Percentiles rank a stretch among this genome's conserved stretches.
These are phyloP conservation scores for Exaiptasia diaphana DNA, from an alignment of 64 coral and sea anemone species.

Conservation along the genomic window DNA sequence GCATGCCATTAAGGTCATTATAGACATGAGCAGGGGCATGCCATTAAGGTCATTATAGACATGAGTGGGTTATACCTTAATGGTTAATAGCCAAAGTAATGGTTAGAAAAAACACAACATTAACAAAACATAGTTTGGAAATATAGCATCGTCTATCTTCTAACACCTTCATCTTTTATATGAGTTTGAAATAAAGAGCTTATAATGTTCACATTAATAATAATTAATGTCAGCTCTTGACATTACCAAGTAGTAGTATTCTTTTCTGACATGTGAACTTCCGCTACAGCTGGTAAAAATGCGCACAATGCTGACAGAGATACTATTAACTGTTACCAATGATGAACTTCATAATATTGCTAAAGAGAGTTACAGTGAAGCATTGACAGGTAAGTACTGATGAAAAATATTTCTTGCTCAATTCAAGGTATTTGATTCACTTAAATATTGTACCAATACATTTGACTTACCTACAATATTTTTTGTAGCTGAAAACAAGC, in stretches of 20 bases:
- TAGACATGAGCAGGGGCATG: too few relatives aligned
- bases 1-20: too few relatives aligned
- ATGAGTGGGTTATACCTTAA: too few relatives aligned
- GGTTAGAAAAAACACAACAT: too few relatives aligned
- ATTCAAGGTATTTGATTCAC: not conserved
- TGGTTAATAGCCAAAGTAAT: too few relatives aligned
- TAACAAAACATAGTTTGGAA: too few relatives aligned
- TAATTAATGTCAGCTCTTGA: too few relatives aligned
- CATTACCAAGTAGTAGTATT: not conserved
- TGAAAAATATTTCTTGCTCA: not conserved
- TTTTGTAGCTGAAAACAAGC: slow-evolving; percentile 7
- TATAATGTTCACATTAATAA: too few relatives aligned
- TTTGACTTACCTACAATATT: not conserved
- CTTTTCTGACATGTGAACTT: slow-evolving; percentile 6
- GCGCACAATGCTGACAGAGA: slow-evolving; percentile 90
- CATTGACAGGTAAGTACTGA: slow-evolving; percentile 42
- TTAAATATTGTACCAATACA: not conserved
- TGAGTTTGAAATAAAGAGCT: too few relatives aligned
- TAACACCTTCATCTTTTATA: too few relatives aligned
- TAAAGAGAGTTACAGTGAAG: slow-evolving; percentile 71
- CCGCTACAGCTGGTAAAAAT: slow-evolving; percentile 79
- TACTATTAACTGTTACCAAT: slow-evolving; percentile 90
- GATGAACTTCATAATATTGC: slow-evolving; percentile 92
- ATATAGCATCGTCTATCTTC: too few relatives aligned
- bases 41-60: too few relatives aligned